A percentile compares a stretch with the other conserved stretches of the same genome.
Conservation (phyloP, 2,888 invertebrate species). For the Tetanocera ferruginea region DNA sequence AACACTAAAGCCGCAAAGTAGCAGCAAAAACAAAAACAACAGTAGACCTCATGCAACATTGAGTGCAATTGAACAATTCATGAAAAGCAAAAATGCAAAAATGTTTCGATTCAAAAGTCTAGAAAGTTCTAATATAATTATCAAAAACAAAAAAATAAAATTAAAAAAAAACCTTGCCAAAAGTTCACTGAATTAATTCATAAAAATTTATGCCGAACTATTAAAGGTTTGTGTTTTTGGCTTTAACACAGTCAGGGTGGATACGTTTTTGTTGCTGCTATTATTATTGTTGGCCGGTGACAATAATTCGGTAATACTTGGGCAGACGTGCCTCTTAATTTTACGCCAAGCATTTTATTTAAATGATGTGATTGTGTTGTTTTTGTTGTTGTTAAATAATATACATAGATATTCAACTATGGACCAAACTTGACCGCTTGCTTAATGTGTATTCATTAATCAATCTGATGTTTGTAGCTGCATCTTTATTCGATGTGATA, state of each 20-base stretch:
- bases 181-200: constrained; percentile 65
- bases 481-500: no score
- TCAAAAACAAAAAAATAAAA: neutral
- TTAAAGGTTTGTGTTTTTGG: constrained; percentile 40
- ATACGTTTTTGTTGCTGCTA: neutral
- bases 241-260: neutral
- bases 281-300: neutral
- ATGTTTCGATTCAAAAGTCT: neutral
- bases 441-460: constrained; percentile 6
- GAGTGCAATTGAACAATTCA: constrained; percentile 8
- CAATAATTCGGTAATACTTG: neutral
- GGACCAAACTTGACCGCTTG: constrained; percentile 13
- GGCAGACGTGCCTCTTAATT: constrained; percentile 14
- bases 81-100: constrained; percentile 10
- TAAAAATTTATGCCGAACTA: constrained; percentile 59
- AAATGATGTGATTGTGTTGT: constrained; percentile 10
- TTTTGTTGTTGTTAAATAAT: neutral
- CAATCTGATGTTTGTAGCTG: neutral
- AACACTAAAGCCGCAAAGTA: neutral
- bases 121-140: constrained; percentile 12
- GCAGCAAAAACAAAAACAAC: neutral
- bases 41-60: neutral
- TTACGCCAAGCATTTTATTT: constrained; percentile 16
- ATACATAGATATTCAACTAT: neutral
- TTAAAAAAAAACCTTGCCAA: constrained; percentile 34